phyloP scores from a whole-genome alignment of 2,797 vertebrate species.

The Lagocephalus sceleratus region DNA sequence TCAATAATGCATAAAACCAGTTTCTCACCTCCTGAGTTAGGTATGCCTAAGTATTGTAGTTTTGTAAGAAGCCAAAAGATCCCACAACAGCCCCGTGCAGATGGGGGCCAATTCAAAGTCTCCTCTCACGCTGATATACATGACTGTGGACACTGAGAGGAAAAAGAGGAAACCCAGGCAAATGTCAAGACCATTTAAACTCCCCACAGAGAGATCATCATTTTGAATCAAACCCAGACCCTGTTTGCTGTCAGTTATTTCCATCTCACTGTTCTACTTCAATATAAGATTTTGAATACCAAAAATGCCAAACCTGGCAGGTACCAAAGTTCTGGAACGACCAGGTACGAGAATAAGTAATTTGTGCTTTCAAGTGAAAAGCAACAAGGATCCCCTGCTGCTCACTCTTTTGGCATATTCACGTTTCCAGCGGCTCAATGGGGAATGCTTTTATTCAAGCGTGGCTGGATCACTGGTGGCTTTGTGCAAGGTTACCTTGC shows the following conservation, averaged over 20 bases:
- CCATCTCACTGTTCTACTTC: conserved; percentile 18
- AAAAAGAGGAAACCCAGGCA: too few relatives aligned
- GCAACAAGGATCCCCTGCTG: background rate
- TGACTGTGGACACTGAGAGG: too few relatives aligned
- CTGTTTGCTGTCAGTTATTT: conserved; percentile 37
- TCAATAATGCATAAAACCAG: background rate
- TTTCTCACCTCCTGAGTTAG: too few relatives aligned
- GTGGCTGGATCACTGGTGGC: conserved; percentile 12
- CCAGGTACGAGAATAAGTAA: background rate
- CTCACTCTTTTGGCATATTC: background rate
- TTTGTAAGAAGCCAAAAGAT: too few relatives aligned
- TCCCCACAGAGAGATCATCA: too few relatives aligned
- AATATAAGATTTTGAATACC: conserved; percentile 7
- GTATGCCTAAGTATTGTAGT: too few relatives aligned
- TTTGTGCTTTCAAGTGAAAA: conserved; percentile 1
- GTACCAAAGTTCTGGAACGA: conserved; percentile 9
- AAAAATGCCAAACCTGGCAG: conserved; percentile 4
- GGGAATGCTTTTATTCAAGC: conserved; percentile 20
- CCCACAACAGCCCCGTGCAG: too few relatives aligned
- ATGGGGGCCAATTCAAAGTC: too few relatives aligned
- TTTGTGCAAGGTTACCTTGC: conserved; percentile 24
- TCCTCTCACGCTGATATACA: too few relatives aligned
- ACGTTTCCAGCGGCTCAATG: conserved; percentile 21
- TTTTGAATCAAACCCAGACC: conserved; percentile 33
- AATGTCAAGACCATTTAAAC: too few relatives aligned